phyloP scores from a whole-genome alignment of 2,113 vertebrate species.

The Plectropomus leopardus region DNA sequence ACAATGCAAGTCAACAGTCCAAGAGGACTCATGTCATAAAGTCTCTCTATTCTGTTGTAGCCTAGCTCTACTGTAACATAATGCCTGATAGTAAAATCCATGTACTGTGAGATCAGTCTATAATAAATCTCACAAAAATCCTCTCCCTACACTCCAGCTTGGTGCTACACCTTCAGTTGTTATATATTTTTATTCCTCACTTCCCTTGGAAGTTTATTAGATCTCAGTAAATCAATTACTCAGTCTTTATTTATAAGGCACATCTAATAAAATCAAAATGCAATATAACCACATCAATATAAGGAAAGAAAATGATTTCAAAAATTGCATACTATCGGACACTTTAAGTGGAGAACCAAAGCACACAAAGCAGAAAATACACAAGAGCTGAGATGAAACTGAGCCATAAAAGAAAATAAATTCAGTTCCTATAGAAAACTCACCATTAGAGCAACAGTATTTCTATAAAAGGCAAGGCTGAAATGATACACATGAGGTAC shows the following conservation, averaged over 20 bases:
- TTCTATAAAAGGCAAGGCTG: background rate
- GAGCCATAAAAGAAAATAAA: conserved; percentile 1
- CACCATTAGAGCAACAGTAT: background rate
- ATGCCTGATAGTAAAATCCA: conserved; percentile 17
- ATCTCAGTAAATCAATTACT: conserved; percentile 4
- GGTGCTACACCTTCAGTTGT: background rate
- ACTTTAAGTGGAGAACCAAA: background rate
- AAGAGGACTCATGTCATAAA: conserved; percentile 3
- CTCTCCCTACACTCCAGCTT: background rate
- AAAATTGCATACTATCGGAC: background rate
- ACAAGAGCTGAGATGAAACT: conserved; percentile 4
- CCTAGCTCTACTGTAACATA: background rate
- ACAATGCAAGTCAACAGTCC: background rate
- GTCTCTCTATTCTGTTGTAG: background rate
- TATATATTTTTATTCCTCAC: background rate
- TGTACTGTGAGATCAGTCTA: conserved; percentile 5
- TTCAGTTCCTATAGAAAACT: background rate
- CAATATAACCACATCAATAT: background rate
- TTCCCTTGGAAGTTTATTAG: background rate
- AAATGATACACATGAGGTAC: conserved; percentile 6
- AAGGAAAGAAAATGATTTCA: background rate
- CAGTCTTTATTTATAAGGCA: background rate
- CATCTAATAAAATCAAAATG: background rate
- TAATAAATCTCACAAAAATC: conserved; percentile 30
- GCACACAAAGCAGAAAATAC: background rate